Evolutionary conservation across 2,113 vertebrate species (phyloP).

Genomic region (Carlito syrichta): DNA sequence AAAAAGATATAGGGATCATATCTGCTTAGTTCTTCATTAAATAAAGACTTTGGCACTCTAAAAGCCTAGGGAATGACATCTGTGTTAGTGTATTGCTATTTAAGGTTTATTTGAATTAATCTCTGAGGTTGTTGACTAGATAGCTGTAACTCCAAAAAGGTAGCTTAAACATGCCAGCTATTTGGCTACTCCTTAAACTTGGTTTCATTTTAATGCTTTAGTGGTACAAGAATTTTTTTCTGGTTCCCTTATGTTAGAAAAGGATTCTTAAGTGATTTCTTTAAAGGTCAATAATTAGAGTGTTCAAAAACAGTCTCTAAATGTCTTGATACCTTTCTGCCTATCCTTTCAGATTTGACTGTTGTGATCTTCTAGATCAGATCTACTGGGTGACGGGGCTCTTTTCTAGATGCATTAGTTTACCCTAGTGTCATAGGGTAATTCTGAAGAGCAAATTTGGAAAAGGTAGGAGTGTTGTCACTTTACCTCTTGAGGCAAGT

Average conservation of each 20-base stretch:
- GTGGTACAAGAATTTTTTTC: neutral
- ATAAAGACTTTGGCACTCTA: neutral
- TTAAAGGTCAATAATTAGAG: neutral
- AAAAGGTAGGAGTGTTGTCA: neutral
- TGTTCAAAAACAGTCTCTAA: neutral
- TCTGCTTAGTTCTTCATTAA: constrained; percentile 1
- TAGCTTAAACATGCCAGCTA: neutral
- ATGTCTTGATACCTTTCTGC: neutral
- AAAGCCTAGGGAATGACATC: neutral
- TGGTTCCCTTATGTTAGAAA: neutral
- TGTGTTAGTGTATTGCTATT: neutral
- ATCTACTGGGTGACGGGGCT: neutral
- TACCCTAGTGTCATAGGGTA: neutral
- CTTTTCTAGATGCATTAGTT: neutral
- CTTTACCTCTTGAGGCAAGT: neutral
- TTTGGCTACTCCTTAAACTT: neutral
- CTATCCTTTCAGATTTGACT: neutral
- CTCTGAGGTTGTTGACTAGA: neutral
- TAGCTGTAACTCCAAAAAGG: neutral
- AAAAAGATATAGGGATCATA: neutral
- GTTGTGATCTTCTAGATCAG: neutral
- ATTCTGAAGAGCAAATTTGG: neutral
- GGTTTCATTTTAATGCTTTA: constrained; percentile 7
- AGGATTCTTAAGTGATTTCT: neutral
- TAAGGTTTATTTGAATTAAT: neutral